Evolutionary conservation across 2,797 vertebrate species (phyloP).

Genomic region (Microctenopoma lineatum): DNA sequence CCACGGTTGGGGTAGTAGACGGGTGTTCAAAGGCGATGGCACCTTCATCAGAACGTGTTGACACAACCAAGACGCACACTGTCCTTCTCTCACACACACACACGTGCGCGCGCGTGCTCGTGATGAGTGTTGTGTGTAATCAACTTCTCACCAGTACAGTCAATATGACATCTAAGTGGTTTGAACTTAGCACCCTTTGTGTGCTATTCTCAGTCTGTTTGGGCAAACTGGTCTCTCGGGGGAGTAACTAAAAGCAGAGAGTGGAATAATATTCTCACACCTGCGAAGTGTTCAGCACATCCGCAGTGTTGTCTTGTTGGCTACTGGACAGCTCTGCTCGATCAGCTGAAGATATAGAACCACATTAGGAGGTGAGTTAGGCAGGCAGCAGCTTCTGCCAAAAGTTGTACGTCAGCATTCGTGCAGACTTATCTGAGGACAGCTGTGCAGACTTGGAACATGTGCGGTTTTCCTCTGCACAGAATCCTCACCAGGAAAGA

Average conservation of each 20-base stretch:
- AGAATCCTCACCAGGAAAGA: background rate
- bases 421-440: conserved; percentile 10
- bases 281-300: conserved; percentile 26
- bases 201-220: conserved; percentile 29
- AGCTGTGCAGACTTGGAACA: conserved; percentile 10
- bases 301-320: conserved; percentile 18
- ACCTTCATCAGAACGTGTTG: conserved; percentile 47
- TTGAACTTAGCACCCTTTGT: conserved; percentile 49
- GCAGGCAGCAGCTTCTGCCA: conserved; percentile 4
- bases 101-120: background rate
- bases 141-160: conserved; percentile 58
- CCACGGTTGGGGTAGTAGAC: conserved; percentile 10
- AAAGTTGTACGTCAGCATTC: conserved; percentile 35
- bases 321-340: background rate
- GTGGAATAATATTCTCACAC: conserved; percentile 6
- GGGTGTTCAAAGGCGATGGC: conserved; percentile 53
- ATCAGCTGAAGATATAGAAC: conserved; percentile 7
- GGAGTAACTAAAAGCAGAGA: conserved; percentile 20
- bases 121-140: conserved; percentile 52
- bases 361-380: background rate
- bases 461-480: background rate
- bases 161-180: conserved; percentile 60
- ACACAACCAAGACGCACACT: conserved; percentile 31
- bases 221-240: conserved; percentile 8
- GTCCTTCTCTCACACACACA: background rate